Evolutionary conservation across 2,888 invertebrate genomes (phyloP), one percentile per base, ranked within the genome.

Genomic region (Amblyjoppa proteus): DNA sequence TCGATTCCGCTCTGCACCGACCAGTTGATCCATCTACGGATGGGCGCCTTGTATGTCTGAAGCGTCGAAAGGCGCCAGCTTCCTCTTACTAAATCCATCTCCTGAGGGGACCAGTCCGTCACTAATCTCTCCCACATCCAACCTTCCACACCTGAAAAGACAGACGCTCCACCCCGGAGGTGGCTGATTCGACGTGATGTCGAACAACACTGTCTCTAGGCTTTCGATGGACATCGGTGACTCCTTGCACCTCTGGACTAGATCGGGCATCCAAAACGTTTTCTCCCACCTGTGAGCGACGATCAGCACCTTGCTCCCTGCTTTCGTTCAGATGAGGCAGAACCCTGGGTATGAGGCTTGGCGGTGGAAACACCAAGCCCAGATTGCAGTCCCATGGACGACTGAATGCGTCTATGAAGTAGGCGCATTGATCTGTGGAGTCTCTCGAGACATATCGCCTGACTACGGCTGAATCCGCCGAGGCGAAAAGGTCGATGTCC

Each of bases 401-500:
- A 76, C 85, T 86, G 84, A 89, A 86, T 0, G 87, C 87, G 75
- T 84, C 84, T 13, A 80, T 83, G 64, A 88, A 89, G 68, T 28
- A 74, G 3, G 89, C 87, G 53, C 34, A 82, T 1, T n/a, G 75
- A 85, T 89, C 85, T 20, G 11, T 83, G 56, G 56, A 87, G 45
- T 88, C 86, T 51, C 70, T 53, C 16, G 87, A 76, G 4, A 82
- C 88, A 41, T 87, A 89, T 0, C 53, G 61, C 16, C 61, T 76
- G 64, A 83, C 79, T 11, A 87, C 81, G 13, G 81, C 80, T 31
- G 87, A 82, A 28, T 53, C 81, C 51, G 53, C 34, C 49, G 87
- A 87, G 0, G 87, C 83, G 53, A 88, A 88, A 3, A 88, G 81
- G n/a, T 88, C 87, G 58, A 88, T 81, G 13, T 86, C 85, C 49